These are phyloP conservation scores for Diplolepis rosae DNA, from an alignment of 2,888 invertebrate species.

Conservation along the genomic window DNA sequence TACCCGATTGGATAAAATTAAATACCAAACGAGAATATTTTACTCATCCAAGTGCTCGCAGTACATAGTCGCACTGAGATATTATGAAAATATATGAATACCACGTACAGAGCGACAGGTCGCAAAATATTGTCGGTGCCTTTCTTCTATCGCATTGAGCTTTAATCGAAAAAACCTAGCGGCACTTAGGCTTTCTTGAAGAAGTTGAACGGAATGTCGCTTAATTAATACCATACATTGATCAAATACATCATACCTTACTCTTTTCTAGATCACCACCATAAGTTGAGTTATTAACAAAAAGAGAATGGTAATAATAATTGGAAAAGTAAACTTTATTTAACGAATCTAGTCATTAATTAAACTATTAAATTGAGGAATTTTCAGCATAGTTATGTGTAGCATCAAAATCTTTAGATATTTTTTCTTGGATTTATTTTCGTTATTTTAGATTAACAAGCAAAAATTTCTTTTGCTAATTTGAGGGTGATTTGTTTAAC, in stretches of 20 bases:
- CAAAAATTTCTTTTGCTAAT: too few relatives aligned
- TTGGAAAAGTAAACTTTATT: not conserved
- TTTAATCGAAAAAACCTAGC: constrained; percentile 9
- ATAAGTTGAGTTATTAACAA: not conserved
- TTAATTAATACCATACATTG: constrained; percentile 55
- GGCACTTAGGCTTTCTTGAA: constrained; percentile 21
- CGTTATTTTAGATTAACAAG: too few relatives aligned
- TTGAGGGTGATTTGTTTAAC: too few relatives aligned
- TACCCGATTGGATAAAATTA: not conserved
- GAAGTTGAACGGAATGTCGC: constrained; percentile 37
- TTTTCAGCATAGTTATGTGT: too few relatives aligned
- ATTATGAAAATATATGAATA: constrained; percentile 29
- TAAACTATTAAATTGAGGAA: too few relatives aligned
- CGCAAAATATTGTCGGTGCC: not conserved
- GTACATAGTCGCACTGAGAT: constrained; percentile 11
- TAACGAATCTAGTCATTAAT: too few relatives aligned
- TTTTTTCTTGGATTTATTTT: too few relatives aligned
- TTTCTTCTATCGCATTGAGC: constrained; percentile 20
- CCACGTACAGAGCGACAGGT: not conserved
- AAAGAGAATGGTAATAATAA: not conserved
- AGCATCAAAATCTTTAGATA: too few relatives aligned
- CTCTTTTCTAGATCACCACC: not conserved
- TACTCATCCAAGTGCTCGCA: not conserved
- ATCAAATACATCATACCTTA: constrained; percentile 40
- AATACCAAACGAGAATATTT: constrained; percentile 8